phyloP scores from a whole-genome alignment of 2,797 vertebrate species.

The Pseudopleuronectes americanus region DNA sequence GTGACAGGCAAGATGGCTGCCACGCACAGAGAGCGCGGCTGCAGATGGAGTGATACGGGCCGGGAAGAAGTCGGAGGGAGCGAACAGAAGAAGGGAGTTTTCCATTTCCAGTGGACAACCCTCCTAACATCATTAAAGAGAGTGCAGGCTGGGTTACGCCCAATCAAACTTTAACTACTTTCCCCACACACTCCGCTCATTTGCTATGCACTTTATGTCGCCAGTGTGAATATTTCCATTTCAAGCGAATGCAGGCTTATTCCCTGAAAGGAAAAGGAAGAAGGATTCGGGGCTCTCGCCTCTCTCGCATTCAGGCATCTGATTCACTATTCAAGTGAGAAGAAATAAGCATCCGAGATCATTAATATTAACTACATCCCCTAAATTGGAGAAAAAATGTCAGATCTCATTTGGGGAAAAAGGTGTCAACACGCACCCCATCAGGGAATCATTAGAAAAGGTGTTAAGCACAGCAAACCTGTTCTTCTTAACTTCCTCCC shows the following conservation, averaged over 20 bases:
- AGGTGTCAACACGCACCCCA: not conserved
- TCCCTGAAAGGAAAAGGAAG: conserved; percentile 44
- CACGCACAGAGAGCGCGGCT: conserved; percentile 19
- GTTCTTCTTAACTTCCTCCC: too few relatives aligned
- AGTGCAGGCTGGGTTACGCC: conserved; percentile 53
- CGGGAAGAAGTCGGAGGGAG: too few relatives aligned
- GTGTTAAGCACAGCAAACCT: not conserved
- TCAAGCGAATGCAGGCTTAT: conserved; percentile 43
- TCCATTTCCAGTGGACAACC: conserved; percentile 48
- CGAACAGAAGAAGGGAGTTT: conserved; percentile 8
- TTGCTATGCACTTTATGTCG: conserved; percentile 61
- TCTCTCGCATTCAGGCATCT: conserved; percentile 34
- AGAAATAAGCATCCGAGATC: conserved; percentile 31
- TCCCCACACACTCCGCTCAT: conserved; percentile 47
- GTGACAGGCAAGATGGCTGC: conserved; percentile 64
- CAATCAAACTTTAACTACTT: conserved; percentile 70
- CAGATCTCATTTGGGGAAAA: conserved; percentile 10
- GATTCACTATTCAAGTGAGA: conserved; percentile 49
- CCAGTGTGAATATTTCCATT: conserved; percentile 65
- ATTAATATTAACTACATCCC: conserved; percentile 46
- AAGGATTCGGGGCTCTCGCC: conserved; percentile 7
- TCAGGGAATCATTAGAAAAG: not conserved
- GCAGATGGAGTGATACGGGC: not conserved
- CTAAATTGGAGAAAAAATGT: conserved; percentile 39
- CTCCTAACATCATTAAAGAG: conserved; percentile 52